A percentile compares a stretch with the other conserved stretches of the same genome.
phyloP scores from a whole-genome alignment of 2,113 vertebrate species.

The Hucho hucho region DNA sequence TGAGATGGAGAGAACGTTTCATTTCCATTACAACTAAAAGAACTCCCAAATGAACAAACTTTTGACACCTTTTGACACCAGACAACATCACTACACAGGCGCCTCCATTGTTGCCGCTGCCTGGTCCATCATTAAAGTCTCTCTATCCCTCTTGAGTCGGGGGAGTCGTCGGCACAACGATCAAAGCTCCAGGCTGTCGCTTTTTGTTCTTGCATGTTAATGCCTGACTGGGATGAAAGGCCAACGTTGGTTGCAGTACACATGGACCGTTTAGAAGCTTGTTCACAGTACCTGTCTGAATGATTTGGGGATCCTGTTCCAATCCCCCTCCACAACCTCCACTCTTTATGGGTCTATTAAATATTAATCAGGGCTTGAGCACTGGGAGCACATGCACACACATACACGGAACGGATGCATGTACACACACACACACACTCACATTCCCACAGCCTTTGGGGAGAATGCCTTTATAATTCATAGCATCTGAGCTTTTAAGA shows the following conservation, averaged over 20 bases:
- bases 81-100: neutral
- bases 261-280: slow-evolving; percentile 11
- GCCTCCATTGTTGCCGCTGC: slow-evolving; percentile 15
- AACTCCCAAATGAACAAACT: neutral
- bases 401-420: neutral
- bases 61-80: slow-evolving; percentile 12
- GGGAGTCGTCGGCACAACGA: slow-evolving; percentile 30
- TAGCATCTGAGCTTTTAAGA: neutral
- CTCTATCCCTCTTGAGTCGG: slow-evolving; percentile 22
- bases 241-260: slow-evolving; percentile 16
- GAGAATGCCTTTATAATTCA: slow-evolving; percentile 37
- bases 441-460: neutral
- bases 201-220: slow-evolving; percentile 53
- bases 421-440: slow-evolving; percentile 12
- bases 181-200: slow-evolving; percentile 44
- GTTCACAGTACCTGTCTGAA: slow-evolving; percentile 19
- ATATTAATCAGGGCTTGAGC: slow-evolving; percentile 50
- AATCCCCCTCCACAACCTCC: slow-evolving; percentile 17
- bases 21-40: neutral
- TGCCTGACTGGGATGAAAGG: slow-evolving; percentile 47
- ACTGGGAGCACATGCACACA: neutral
- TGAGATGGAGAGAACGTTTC: neutral
- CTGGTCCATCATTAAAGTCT: slow-evolving; percentile 40
- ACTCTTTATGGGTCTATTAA: slow-evolving; percentile 51
- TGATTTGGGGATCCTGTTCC: slow-evolving; percentile 13